Evolutionary conservation across 2,888 invertebrate genomes (phyloP), one percentile per base, ranked within the genome.

Genomic region (Eupithecia exiguata): DNA sequence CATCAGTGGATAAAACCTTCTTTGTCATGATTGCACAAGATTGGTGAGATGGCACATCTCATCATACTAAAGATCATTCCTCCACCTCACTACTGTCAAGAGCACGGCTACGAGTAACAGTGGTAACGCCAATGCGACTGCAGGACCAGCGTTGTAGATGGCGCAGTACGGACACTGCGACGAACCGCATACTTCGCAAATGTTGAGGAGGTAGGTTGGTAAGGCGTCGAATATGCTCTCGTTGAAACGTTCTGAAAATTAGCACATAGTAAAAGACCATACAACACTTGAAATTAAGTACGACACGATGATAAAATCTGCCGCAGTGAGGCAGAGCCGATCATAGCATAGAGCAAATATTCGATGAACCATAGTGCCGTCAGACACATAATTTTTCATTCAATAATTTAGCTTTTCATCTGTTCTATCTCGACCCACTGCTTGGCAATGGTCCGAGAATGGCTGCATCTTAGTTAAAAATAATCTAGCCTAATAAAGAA

Each of bases 151-250:
- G 89, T 97, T 98, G 92, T 97, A 98, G 81, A 98, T 97, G 69
- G 97, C 96, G 90, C 98, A 98, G 91, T 98, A 98, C 0, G 98
- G 98, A 88, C 98, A 98, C 89, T 98, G 98, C 65, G 98, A 98
- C 70, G 98, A 98, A 75, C 98, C 98, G 88, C 98, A 98, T 10
- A 98, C 98, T 88, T 98, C 98, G 90, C 98, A 98, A 81, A 98
- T 98, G 89, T 98, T 98, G 75, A 98, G 94, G 38, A 97, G 95
- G 91, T 98, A 98, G 0, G 98, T 97, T 25, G 97, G 97, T 68
- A 97, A 94, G 4, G 98, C 96, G 93, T 98, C 98, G 89, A 98
- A 98, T 90, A 98, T 97, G 0, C 97, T 97, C 94, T 98, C 98
- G 92, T 98, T 98, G 92, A 97, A 98, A 38, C 98, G 97, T 91